These are phyloP conservation scores for Paratilapia polleni DNA, from an alignment of 2,113 vertebrate species.

Conservation along the genomic window DNA sequence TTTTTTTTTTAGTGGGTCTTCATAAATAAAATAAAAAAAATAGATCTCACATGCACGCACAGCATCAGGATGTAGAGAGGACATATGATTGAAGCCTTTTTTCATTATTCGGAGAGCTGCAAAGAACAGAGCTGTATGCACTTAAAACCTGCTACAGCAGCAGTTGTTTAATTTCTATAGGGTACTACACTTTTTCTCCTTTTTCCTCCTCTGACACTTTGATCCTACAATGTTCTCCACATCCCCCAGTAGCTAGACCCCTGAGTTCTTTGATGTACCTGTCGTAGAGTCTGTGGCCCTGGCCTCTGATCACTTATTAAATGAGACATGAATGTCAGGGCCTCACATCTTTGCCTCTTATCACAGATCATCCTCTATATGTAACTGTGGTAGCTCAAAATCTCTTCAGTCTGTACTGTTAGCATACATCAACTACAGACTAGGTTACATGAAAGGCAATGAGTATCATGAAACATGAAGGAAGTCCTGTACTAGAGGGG, in stretches of 20 bases:
- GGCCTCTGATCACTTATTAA: conserved; percentile 66
- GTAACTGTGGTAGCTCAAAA: conserved; percentile 46
- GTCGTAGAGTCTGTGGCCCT: conserved; percentile 42
- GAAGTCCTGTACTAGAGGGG: conserved; percentile 19
- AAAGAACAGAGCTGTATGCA: conserved; percentile 8
- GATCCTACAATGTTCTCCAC: conserved; percentile 59
- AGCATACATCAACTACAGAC: conserved; percentile 37
- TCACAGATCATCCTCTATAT: conserved; percentile 56
- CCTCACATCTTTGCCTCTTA: conserved; percentile 66
- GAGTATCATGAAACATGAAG: conserved; percentile 43
- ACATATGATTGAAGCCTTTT: conserved; percentile 41
- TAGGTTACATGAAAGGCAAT: conserved; percentile 47
- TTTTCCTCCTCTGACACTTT: conserved; percentile 44
- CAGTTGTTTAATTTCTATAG: conserved; percentile 47
- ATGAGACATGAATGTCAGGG: conserved; percentile 66
- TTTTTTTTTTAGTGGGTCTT: no score
- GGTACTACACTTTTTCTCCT: conserved; percentile 11
- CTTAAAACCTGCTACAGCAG: conserved; percentile 36
- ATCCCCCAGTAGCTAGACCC: conserved; percentile 52
- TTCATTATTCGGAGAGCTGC: conserved; percentile 21
- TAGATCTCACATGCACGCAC: not conserved
- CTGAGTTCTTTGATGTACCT: conserved; percentile 62
- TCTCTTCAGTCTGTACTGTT: conserved; percentile 38
- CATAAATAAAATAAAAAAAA: not conserved
- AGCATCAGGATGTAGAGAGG: conserved; percentile 17